Base-by-base conservation (phyloP, 2,888 invertebrate species). In the Archaeoteleia sp. region DNA sequence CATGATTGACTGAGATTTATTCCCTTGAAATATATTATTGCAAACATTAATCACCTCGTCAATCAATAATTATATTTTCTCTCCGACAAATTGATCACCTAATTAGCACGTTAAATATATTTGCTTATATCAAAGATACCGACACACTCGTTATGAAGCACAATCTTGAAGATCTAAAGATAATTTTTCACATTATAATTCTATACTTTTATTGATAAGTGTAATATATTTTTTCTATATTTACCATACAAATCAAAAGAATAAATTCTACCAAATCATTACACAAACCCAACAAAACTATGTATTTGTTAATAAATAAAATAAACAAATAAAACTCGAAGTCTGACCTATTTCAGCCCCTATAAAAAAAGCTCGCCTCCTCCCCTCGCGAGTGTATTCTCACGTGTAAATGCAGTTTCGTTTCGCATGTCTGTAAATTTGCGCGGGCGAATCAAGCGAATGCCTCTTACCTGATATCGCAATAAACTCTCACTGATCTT, bases 401-500 rank as follows among this genome's bases (percentile, higher is more conserved):
- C 42, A 29, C 40, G 46, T 34, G 43, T 35, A 43, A 48, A 54
- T 48, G 23, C 51, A 46, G 61, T 67, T 67, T 43, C 9, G 51
- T 60, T 67, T 57, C 46, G n/a, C 54, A 35, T 40, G 54, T 39
- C 30, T 40, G 34, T 49, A 48, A 54, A 51, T 63, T 62, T 43
- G 58, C 62, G 68, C 63, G 61, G 61, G 69, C 55, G 69, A 69
- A 61, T 54, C 48, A 40, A 62, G 48, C 68, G 58, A 63, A 15
- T 58, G 62, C 58, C 58, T 57, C 48, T 54, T 58, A 40, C 34
- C 39, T 45, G 57, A 53, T 51, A 55, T 65, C 67, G 53, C 65
- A 63, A 61, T 58, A 67, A 49, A 62, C 61, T 30, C 46, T 30
- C 46, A 48, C 46, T 15, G 62, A 62, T 62, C 54, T 67, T 17